A percentile compares a stretch with the other conserved stretches of the same genome.
These are phyloP conservation scores for Lethenteron reissneri DNA, from an alignment of 2,113 vertebrate species.

Conservation along the genomic window DNA sequence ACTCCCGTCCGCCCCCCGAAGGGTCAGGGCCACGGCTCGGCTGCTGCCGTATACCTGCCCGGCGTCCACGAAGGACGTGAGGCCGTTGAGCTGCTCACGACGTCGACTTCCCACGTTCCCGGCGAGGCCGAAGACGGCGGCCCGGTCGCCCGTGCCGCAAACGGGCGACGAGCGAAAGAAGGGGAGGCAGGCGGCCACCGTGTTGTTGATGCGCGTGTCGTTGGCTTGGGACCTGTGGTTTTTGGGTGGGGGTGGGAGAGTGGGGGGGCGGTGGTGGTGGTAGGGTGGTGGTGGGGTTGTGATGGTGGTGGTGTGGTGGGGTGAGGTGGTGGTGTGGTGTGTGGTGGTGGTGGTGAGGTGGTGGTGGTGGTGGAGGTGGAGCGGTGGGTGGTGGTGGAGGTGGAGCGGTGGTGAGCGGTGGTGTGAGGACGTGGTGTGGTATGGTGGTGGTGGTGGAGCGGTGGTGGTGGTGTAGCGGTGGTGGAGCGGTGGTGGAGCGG, in stretches of 20 bases:
- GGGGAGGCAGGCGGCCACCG: constrained; percentile 32
- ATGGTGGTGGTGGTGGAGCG: too few relatives aligned
- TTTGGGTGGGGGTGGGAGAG: neutral
- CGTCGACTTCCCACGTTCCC: neutral
- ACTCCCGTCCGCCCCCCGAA: constrained; percentile 32
- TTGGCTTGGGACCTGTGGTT: constrained; percentile 35
- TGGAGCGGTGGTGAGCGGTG: too few relatives aligned
- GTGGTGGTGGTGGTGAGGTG: too few relatives aligned
- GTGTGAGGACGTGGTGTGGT: too few relatives aligned
- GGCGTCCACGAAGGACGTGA: constrained; percentile 60
- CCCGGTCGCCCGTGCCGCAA: constrained; percentile 21
- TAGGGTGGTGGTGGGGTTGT: too few relatives aligned
- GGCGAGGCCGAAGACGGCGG: neutral
- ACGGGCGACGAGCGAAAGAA: constrained; percentile 34
- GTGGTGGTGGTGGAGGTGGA: too few relatives aligned
- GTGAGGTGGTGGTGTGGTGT: too few relatives aligned
- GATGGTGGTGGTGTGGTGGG: too few relatives aligned
- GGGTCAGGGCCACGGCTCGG: constrained; percentile 16
- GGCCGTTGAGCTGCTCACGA: constrained; percentile 51
- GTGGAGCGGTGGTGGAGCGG: too few relatives aligned
- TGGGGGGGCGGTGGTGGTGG: too few relatives aligned
- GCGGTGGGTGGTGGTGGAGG: too few relatives aligned
- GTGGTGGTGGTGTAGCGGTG: too few relatives aligned
- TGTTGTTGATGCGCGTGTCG: constrained; percentile 29
- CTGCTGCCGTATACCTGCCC: constrained; percentile 64